Evolutionary conservation across 1,140 invertebrate genomes (phyloP), one percentile per base, ranked within the genome.

Genomic region (Drosophila prosaltans): DNA sequence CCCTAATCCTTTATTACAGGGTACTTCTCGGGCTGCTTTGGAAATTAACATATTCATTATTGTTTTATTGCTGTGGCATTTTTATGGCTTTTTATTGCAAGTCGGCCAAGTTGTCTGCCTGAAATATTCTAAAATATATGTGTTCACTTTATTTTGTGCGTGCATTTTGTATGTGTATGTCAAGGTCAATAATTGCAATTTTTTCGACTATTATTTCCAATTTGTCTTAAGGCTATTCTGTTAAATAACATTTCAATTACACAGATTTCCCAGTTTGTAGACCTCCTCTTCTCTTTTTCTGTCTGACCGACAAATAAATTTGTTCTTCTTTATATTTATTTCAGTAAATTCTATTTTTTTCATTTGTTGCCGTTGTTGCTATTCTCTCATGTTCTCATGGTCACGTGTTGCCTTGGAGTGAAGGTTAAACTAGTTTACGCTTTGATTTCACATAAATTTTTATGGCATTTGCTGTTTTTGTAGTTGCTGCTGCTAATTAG

Each of bases 381-480:
- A 39, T 48, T 48, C n/a, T 65, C 36, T 24, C 45, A 24, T 40
- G 32, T 59, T 59, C 32, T 59, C 69, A 86, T 72, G 83, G 82
- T 79, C 82, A 86, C 78, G 78, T 85, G 82, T 77, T 74, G 67
- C 43, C 43, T 69, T 69, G 74, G 65, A 28, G 57, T 60, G 72
- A 88, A 89, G 83, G 83, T 83, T 76, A 68, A 72, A 80, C 80
- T 69, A 74, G 83, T 88, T 88, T 74, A 83, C 84, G 82, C 83
- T 86, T 86, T 86, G 83, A 86, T 88, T 86, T 88, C 80, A 71
- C 70, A 77, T 83, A 80, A 83, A 89, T 89, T 88, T 83, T 67
- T 54, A 48, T 65, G 41, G 59, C 59, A 39, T 61, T 61, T 11
- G 45, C n/a, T 61, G 41, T 16, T 40, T 32, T 10, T 11, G 32